These are phyloP conservation scores for Chionomys nivalis DNA, from an alignment of 2,113 vertebrate genomes.

Conservation along the genomic window DNA sequence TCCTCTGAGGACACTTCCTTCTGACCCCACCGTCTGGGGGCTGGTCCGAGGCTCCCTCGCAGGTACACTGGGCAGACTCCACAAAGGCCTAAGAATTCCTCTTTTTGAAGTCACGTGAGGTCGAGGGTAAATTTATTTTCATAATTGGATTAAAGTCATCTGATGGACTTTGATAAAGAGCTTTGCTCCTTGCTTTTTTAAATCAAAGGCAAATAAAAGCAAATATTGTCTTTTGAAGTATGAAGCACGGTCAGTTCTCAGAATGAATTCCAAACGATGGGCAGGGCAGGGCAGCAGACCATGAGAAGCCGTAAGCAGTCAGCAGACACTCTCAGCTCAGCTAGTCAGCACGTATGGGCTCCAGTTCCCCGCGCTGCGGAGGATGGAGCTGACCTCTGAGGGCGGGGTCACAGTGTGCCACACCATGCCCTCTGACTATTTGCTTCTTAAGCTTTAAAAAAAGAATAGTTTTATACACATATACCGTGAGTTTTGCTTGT, in stretches of 20 bases:
- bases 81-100: constrained; percentile 67
- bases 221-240: constrained; percentile 73
- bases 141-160: constrained; percentile 78
- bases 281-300: background rate
- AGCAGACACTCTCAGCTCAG: fast-evolving
- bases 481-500: background rate
- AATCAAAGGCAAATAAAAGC: constrained; percentile 70
- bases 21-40: constrained; percentile 61
- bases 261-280: background rate
- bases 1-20: constrained; percentile 66
- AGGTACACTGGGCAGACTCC: constrained; percentile 28
- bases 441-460: background rate
- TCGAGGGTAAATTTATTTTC: constrained; percentile 74
- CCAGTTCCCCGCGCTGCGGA: fast-evolving
- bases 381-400: background rate
- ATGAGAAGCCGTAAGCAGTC: background rate
- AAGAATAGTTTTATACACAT: background rate
- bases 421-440: background rate
- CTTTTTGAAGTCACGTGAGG: constrained; percentile 62
- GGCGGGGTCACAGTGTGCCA: background rate
- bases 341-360: fast-evolving
- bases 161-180: constrained; percentile 79
- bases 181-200: constrained; percentile 64
- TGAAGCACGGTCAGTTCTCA: background rate
- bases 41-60: background rate